phyloP scores from a whole-genome alignment of 2,888 invertebrate species.

The Limnephilus lunatus region DNA sequence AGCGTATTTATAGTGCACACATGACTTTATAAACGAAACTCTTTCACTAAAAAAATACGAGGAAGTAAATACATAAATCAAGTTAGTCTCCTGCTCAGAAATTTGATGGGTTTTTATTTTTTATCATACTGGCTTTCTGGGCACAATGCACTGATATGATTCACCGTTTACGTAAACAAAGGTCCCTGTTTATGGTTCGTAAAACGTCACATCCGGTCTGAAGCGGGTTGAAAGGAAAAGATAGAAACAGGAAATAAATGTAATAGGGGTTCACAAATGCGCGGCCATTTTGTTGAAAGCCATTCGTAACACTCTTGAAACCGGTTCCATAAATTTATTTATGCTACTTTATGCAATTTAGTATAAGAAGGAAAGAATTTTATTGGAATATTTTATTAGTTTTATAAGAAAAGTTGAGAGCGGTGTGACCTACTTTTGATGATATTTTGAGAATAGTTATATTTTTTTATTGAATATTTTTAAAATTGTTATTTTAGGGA shows the following conservation, averaged over 20 bases:
- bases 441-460: background rate
- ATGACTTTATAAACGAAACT: background rate
- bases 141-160: constrained; percentile 17
- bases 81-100: background rate
- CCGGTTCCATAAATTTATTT: background rate
- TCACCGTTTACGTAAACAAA: constrained; percentile 9
- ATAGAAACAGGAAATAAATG: constrained; percentile 19
- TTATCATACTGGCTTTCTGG: background rate
- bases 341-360: background rate
- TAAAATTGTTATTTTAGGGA: too few species aligned
- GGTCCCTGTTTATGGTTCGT: background rate
- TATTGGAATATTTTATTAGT: background rate
- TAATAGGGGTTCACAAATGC: constrained; percentile 10
- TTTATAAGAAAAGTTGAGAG: background rate
- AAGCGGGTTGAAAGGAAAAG: background rate
- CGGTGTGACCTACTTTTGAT: background rate
- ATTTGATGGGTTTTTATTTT: background rate
- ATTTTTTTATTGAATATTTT: too few species aligned
- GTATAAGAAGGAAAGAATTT: background rate
- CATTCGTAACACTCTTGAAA: background rate
- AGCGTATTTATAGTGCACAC: too few species aligned
- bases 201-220: constrained; percentile 5
- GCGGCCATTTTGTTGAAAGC: constrained; percentile 26
- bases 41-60: background rate
- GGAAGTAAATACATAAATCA: background rate